Conservation (phyloP, 2,797 vertebrate genomes). For the Synanceia verrucosa region DNA sequence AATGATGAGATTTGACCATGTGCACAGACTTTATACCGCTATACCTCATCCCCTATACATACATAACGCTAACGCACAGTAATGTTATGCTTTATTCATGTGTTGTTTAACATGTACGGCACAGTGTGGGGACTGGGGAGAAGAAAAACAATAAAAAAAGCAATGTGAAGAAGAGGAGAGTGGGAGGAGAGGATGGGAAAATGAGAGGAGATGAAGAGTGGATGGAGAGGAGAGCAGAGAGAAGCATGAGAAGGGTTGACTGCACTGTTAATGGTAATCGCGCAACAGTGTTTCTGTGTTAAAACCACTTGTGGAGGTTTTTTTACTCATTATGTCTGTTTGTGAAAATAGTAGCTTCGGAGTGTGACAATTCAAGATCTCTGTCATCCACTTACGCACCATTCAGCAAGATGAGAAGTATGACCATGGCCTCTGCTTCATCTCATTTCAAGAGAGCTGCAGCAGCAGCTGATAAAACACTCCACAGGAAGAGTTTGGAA, state of each 20-base stretch:
- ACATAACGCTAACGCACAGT: background rate
- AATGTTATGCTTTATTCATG: slow-evolving; percentile 60
- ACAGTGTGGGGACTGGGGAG: background rate
- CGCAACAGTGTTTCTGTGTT: background rate
- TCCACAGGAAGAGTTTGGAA: background rate
- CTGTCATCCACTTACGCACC: slow-evolving; percentile 17
- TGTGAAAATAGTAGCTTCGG: slow-evolving; percentile 24
- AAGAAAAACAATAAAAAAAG: slow-evolving; percentile 12
- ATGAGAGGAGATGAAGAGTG: slow-evolving; percentile 34
- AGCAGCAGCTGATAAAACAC: background rate
- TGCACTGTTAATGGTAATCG: slow-evolving; percentile 6
- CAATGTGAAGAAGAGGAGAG: slow-evolving; percentile 15
- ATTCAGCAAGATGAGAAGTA: slow-evolving; percentile 29
- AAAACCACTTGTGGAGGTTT: slow-evolving; percentile 38
- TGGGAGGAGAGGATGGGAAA: slow-evolving; percentile 28
- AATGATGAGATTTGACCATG: slow-evolving; percentile 27
- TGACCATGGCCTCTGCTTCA: background rate
- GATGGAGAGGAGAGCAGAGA: slow-evolving; percentile 20
- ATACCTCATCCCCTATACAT: too few species aligned
- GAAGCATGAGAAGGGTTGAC: slow-evolving; percentile 19
- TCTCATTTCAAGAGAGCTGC: slow-evolving; percentile 15
- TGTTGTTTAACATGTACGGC: slow-evolving; percentile 43
- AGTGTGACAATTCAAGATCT: slow-evolving; percentile 21
- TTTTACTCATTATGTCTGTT: slow-evolving; percentile 35
- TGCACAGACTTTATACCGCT: background rate